Percentiles rank a stretch among this genome's conserved stretches.
phyloP scores from a whole-genome alignment of 2,888 invertebrate species.

The Glaucopsyche alexis region DNA sequence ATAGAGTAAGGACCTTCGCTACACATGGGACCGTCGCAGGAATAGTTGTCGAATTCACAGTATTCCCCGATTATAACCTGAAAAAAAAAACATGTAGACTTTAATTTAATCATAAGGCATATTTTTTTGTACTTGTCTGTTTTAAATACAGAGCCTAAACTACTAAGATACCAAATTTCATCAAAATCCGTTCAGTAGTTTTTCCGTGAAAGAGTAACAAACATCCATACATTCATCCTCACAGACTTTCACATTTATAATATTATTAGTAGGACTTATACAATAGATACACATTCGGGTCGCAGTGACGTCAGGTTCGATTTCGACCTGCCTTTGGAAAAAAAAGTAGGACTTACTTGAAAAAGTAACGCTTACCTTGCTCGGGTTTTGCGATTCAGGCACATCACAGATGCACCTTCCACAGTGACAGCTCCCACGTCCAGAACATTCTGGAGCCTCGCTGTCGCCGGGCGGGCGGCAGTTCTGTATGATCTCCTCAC shows the following conservation, averaged over 20 bases:
- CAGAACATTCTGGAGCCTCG: conserved; percentile 55
- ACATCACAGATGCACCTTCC: conserved; percentile 63
- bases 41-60: conserved; percentile 72
- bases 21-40: conserved; percentile 64
- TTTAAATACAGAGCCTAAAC: too few relatives aligned
- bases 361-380: conserved; percentile 52
- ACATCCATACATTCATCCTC: too few relatives aligned
- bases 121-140: too few relatives aligned
- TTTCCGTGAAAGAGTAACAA: too few relatives aligned
- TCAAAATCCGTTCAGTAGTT: too few relatives aligned
- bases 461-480: conserved; percentile 53
- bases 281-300: too few relatives aligned
- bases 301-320: too few relatives aligned
- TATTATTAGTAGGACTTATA: too few relatives aligned
- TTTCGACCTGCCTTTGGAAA: too few relatives aligned
- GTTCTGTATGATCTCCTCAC: conserved; percentile 48
- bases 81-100: conserved; percentile 35
- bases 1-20: conserved; percentile 68
- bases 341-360: too few relatives aligned
- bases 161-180: too few relatives aligned
- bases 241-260: too few relatives aligned
- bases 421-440: conserved; percentile 63
- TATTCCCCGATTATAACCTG: conserved; percentile 67
- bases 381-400: conserved; percentile 53
- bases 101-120: not conserved